Base-by-base conservation (phyloP, 2,888 invertebrate genomes). In the Myathropa florea region DNA sequence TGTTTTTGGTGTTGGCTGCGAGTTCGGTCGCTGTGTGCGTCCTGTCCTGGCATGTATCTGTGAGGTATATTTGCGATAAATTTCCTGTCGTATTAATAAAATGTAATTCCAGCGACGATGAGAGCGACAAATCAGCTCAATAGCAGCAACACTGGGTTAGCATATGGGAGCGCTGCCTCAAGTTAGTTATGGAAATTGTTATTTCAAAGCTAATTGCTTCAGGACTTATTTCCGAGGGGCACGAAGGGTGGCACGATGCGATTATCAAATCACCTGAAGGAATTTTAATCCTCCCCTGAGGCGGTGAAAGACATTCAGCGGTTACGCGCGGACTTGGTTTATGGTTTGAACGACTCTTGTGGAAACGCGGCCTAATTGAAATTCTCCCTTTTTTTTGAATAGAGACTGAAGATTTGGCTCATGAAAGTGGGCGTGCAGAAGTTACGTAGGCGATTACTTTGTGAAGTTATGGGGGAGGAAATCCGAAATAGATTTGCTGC, bases 31-130 rank as follows among this genome's bases (percentile, higher is more conserved):
- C 26, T n/a, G 30, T 73, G 23, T 53, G 24, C 61, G 70, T 39
- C 6, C n/a, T 0, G n/a, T 0, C n/a, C n/a, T 26, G 70, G 28
- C 39, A 46, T 73, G 53, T 39, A 53, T 30, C 10, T 26, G 57
- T 28, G 55, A 61, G 67, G 60, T 63, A 60, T 76, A 72, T 73
- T 85, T 78, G 64, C 59, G 61, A 75, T 79, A 86, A 83, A 86
- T 86, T 78, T 71, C 26, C 75, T 86, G 78, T 86, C 86, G 78
- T 67, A 86, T 83, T 86, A 79, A 86, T 86, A 79, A 86, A 86
- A 86, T 83, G 83, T 79, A 83, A 83, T 79, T 79, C 75, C 65
- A 75, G 67, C 70, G 71, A 57, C 77, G 71, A 70, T 63, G 60
- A 46, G 21, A 55, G 65, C 28, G 39, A 26, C 36, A 24, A 65